Percentiles rank a stretch among this genome's conserved stretches.
phyloP scores from a whole-genome alignment of 2,113 vertebrate species.

The Takifugu bimaculatus region DNA sequence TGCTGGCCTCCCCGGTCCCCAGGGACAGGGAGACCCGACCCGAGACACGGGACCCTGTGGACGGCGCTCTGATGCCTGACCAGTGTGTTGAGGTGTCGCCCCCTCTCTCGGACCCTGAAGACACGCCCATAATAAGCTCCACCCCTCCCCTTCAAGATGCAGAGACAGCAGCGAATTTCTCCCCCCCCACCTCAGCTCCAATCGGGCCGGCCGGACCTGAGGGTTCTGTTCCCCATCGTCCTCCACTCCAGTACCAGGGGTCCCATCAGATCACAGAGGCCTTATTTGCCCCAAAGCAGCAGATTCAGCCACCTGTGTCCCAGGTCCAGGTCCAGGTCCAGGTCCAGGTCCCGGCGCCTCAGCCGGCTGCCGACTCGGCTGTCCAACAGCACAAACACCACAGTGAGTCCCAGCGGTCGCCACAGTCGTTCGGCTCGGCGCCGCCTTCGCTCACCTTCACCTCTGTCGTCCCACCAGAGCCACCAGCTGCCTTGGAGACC shows the following conservation, averaged over 20 bases:
- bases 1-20: conserved; percentile 48
- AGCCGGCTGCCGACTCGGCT: conserved; percentile 39
- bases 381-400: conserved; percentile 64
- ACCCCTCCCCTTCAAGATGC: conserved; percentile 42
- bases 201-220: conserved; percentile 17
- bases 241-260: conserved; percentile 31
- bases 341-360: conserved; percentile 40
- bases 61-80: conserved; percentile 30
- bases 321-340: conserved; percentile 28
- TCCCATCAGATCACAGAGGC: conserved; percentile 35
- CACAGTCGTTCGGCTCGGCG: background rate
- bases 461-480: conserved; percentile 39
- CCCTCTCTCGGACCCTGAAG: conserved; percentile 52
- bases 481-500: conserved; percentile 64
- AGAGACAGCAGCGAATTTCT: conserved; percentile 12
- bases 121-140: conserved; percentile 40
- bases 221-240: conserved; percentile 12
- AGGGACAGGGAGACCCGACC: conserved; percentile 36
- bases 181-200: conserved; percentile 27
- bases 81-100: conserved; percentile 53
- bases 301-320: conserved; percentile 1
- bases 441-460: background rate
- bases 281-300: conserved; percentile 24
- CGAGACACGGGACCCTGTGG: conserved; percentile 31
- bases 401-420: conserved; percentile 54